phyloP scores from a whole-genome alignment of 2,797 vertebrate genomes.

The Micromesistius poutassou region DNA sequence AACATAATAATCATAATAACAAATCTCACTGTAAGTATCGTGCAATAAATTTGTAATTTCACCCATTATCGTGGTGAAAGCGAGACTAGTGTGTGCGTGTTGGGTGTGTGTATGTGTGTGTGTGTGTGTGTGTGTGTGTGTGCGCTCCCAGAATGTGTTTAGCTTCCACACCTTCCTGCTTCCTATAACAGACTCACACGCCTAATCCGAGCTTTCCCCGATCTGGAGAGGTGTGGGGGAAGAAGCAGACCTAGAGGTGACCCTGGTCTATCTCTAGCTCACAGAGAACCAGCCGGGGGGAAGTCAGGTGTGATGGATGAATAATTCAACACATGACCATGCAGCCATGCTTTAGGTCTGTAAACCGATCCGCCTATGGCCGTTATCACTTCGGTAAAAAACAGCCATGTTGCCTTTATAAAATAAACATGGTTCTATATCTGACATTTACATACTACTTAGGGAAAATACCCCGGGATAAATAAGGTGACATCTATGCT shows the following conservation, averaged over 20 bases:
- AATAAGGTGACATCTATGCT: too few relatives aligned
- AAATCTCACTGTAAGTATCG: too few relatives aligned
- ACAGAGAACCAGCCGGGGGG: slow-evolving; percentile 32
- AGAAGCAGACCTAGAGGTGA: slow-evolving; percentile 38
- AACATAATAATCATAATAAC: not conserved
- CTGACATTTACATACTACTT: not conserved
- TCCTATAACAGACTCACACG: not conserved
- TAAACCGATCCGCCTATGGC: not conserved
- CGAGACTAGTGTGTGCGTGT: too few relatives aligned
- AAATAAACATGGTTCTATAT: not conserved
- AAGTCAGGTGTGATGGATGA: slow-evolving; percentile 58
- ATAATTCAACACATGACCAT: slow-evolving; percentile 62
- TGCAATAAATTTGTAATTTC: too few relatives aligned
- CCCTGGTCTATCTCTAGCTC: slow-evolving; percentile 20
- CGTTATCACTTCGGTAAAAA: not conserved
- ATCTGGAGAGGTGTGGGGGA: slow-evolving; percentile 36
- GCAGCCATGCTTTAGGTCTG: slow-evolving; percentile 29
- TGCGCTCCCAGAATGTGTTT: too few relatives aligned
- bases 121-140: too few relatives aligned
- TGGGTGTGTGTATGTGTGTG: too few relatives aligned
- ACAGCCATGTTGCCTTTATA: not conserved
- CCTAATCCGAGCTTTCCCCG: not conserved
- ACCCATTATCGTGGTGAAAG: too few relatives aligned
- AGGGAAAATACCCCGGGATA: not conserved
- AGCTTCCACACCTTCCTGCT: too few relatives aligned